Evolutionary conservation across 2,113 vertebrate genomes (phyloP).

Genomic region (Pygoscelis adeliae): DNA sequence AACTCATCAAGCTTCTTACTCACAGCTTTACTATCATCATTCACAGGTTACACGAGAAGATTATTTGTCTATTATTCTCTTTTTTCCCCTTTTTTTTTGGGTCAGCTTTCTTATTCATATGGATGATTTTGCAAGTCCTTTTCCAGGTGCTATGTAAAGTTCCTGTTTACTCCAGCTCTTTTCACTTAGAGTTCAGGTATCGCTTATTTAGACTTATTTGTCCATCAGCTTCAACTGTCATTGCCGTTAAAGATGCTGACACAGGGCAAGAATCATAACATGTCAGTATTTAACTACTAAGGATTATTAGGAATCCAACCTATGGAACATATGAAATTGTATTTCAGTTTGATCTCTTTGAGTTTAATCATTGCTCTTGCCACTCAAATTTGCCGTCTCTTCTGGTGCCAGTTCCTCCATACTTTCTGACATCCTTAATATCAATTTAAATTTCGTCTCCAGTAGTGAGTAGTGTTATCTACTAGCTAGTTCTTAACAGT

Average conservation of each 20-base stretch:
- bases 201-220: neutral
- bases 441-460: neutral
- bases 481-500: neutral
- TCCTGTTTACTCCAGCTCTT: neutral
- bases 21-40: neutral
- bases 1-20: neutral
- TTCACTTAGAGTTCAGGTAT: neutral
- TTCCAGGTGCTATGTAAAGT: neutral
- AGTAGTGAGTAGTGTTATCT: neutral
- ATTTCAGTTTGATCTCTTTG: neutral
- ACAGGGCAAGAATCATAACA: neutral
- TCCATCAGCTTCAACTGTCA: neutral
- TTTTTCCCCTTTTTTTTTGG: neutral
- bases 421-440: neutral
- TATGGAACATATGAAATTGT: neutral
- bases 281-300: neutral
- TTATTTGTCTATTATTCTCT: neutral
- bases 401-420: neutral
- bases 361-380: slow-evolving; percentile 17
- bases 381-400: neutral
- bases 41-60: neutral
- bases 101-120: neutral
- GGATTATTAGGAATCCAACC: neutral
- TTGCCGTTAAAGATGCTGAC: neutral
- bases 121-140: neutral